phyloP scores from a whole-genome alignment of 1,140 invertebrate species.

The Colletes latitarsis region DNA sequence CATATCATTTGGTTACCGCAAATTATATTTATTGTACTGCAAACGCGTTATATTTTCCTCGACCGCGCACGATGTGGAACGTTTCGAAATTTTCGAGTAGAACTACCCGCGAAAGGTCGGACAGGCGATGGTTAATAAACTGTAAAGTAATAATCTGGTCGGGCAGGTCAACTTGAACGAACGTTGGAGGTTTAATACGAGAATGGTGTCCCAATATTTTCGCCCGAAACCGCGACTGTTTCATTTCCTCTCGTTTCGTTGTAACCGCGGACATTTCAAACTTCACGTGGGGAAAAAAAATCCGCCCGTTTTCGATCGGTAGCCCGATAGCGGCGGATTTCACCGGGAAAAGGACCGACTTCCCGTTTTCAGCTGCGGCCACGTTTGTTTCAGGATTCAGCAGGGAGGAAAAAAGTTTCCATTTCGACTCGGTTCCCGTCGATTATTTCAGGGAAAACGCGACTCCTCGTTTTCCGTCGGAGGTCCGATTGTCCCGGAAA shows the following conservation, averaged over 20 bases:
- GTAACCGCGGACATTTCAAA: not conserved
- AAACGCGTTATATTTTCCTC: no score
- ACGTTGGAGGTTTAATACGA: not conserved
- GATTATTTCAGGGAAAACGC: no score
- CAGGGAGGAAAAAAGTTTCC: constrained; percentile 22
- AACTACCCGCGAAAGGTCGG: no score
- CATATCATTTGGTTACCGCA: no score
- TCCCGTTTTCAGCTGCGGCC: not conserved
- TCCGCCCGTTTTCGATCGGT: not conserved
- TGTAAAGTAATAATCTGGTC: no score
- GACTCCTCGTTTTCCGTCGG: not conserved
- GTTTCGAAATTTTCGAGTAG: no score
- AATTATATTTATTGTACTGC: no score
- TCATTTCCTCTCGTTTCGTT: not conserved
- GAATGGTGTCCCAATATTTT: not conserved
- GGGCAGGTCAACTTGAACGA: no score
- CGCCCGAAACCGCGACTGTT: not conserved
- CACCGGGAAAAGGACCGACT: not conserved
- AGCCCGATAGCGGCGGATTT: constrained; percentile 5
- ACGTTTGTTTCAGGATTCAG: constrained; percentile 9
- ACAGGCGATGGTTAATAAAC: no score
- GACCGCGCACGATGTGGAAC: no score
- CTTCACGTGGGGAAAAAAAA: not conserved
- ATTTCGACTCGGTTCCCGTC: not conserved
- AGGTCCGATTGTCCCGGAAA: not conserved